phyloP scores from a whole-genome alignment of 53 echinoderm and acorn worm genomes.

The Patiria pectinifera region DNA sequence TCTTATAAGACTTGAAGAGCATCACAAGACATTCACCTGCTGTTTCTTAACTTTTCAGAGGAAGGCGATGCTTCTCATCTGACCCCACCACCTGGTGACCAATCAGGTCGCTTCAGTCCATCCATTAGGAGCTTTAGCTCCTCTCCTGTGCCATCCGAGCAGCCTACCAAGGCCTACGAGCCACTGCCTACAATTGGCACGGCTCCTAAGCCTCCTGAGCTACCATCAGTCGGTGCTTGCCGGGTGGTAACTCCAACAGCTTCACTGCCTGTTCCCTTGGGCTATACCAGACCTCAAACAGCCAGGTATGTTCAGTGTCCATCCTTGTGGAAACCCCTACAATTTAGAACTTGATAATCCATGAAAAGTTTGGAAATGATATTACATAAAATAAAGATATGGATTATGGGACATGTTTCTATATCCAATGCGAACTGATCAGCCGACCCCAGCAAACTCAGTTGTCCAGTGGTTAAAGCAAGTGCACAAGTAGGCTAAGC shows the following conservation, averaged over 20 bases:
- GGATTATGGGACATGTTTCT: too few relatives aligned
- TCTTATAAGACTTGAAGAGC: too few relatives aligned
- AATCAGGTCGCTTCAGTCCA: conserved; percentile 51
- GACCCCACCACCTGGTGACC: background rate
- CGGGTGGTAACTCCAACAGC: background rate
- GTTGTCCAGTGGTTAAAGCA: background rate
- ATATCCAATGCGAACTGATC: too few relatives aligned
- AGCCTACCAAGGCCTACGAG: background rate
- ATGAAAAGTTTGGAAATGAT: too few relatives aligned
- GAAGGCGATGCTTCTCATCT: background rate
- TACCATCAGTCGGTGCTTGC: background rate
- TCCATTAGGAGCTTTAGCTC: conserved; percentile 36
- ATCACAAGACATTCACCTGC: background rate
- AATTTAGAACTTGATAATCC: too few relatives aligned
- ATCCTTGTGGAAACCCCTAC: too few relatives aligned
- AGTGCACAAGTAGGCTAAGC: too few relatives aligned
- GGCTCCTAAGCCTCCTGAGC: background rate
- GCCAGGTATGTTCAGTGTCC: conserved; percentile 6
- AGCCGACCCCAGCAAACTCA: too few relatives aligned
- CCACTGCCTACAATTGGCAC: background rate
- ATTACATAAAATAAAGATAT: too few relatives aligned
- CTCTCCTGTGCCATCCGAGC: background rate
- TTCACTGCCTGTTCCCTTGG: conserved; percentile 43
- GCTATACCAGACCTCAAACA: conserved; percentile 33
- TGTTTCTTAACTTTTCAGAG: conserved; percentile 5